Evolutionary conservation across 2,113 vertebrate genomes (phyloP), one percentile per base, ranked within the genome.

Genomic region (Dromaius novaehollandiae): DNA sequence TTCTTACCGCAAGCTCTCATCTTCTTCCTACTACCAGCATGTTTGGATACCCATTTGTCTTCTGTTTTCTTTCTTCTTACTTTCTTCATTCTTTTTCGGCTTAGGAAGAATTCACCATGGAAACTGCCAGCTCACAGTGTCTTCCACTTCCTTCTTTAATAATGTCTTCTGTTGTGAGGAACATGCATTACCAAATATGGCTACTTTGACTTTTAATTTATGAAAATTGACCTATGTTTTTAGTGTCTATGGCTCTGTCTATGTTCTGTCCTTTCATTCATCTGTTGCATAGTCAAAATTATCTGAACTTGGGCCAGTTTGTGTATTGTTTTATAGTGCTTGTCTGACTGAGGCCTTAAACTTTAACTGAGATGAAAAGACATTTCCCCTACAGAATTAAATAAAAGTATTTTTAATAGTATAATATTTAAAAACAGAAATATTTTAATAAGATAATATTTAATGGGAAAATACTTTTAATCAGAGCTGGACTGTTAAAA

Each of bases 161-260:
- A 93, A n/a, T 55, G 36, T 32, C 38, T 71, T 87, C 64, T 84
- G 64, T 56, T 93, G 48, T 73, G 14, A 68, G 56, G 51, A n/a
- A 63, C 19, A 56, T 25, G 42, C n/a, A 48, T 61, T 80, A 93
- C 38, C 38, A 38, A 88, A 85, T 88, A 81, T 25, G 68, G 56
- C 69, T 95, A 70, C 61, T 82, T 56, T 92, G 65, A 90, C 5
- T 3, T 1, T 70, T 55, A 82, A 65, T 91, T 95, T 90, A 83
- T 74, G 56, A 94, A 92, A 91, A 76, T 7, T 73, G 19, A 76
- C 53, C 90, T 84, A 75, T 90, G 50, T 55, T 92, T 91, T 94
- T 84, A 83, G 64, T 58, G 34, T 32, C 65, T 81, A 1, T 90
- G 76, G 36, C 55, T 93, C 53, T 69, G 24, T 38, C 55, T 83